Evolutionary conservation across 2,888 invertebrate species (phyloP), one percentile per base, ranked within the genome.

Genomic region (Mesoligia furuncula): DNA sequence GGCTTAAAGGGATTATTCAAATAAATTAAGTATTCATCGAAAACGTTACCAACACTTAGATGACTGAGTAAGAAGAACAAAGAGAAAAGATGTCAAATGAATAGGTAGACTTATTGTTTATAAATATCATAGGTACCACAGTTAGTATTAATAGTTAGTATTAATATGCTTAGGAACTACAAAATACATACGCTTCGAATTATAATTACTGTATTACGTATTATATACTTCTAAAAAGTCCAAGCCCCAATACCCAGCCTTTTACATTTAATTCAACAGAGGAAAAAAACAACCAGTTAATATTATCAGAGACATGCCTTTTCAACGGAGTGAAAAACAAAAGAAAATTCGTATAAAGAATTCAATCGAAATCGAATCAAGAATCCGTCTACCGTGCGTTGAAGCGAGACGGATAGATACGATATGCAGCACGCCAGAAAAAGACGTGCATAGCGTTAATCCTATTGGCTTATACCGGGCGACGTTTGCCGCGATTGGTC

Each of bases 401-500:
- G 68, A 87, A 95, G 80, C n/a, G 90, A 89, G 96, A 95, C 75
- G 72, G 68, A 51, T 36, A 81, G 79, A 95, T 90, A 45, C 72
- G 75, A 75, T 61, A 64, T 62, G 54, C 20, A 2, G 0, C 1
- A 61, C 2, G 91, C 72, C 54, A 80, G 92, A 95, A 85, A 86
- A 93, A 92, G 95, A 94, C 88, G 82, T 82, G 79, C 59, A 90
- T 91, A 94, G 92, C 95, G 96, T 95, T 96, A 96, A 96, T 96
- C 96, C 96, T 96, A 96, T 96, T 96, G 96, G 96, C 96, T 96
- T 96, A 96, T 95, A 96, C 94, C 92, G 90, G 94, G 93, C 96
- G 96, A 96, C 95, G 95, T 96, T 96, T 96, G 96, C 96, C 93
- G 91, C 93, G 96, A 96, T 96, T 96, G 96, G 96, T 96, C 95